These are phyloP conservation scores for Tragelaphus strepsiceros DNA, from an alignment of 2,113 vertebrate genomes.

Conservation along the genomic window DNA sequence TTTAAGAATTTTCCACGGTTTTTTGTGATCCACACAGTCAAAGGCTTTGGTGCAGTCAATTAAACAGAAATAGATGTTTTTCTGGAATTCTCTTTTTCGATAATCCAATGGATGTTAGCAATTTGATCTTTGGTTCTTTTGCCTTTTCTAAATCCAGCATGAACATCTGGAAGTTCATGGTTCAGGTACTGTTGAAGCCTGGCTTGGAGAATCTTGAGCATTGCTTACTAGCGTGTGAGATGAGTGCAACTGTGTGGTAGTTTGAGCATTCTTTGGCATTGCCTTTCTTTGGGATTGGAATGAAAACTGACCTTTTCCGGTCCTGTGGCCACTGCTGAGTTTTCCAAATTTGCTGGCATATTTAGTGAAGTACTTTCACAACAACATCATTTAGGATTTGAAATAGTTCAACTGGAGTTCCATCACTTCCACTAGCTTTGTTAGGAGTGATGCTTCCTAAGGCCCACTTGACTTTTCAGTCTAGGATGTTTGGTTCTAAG, in stretches of 20 bases:
- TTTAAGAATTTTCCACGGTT: background rate
- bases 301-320: background rate
- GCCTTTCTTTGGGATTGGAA: background rate
- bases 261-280: background rate
- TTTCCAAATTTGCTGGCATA: background rate
- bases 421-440: background rate
- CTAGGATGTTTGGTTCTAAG: background rate
- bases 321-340: background rate
- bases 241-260: rapidly evolving
- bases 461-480: background rate
- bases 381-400: background rate
- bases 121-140: background rate
- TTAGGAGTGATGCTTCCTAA: background rate
- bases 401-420: background rate
- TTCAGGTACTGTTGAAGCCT: background rate
- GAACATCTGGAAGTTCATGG: background rate
- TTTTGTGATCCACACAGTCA: background rate
- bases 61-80: background rate
- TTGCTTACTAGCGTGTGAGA: background rate
- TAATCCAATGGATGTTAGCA: background rate
- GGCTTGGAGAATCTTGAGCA: background rate
- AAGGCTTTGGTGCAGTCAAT: background rate
- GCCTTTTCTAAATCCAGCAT: background rate
- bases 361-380: background rate
- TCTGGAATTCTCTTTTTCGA: background rate